These are phyloP conservation scores for Reinhardtius hippoglossoides DNA, from an alignment of 2,113 vertebrate genomes.

Conservation along the genomic window DNA sequence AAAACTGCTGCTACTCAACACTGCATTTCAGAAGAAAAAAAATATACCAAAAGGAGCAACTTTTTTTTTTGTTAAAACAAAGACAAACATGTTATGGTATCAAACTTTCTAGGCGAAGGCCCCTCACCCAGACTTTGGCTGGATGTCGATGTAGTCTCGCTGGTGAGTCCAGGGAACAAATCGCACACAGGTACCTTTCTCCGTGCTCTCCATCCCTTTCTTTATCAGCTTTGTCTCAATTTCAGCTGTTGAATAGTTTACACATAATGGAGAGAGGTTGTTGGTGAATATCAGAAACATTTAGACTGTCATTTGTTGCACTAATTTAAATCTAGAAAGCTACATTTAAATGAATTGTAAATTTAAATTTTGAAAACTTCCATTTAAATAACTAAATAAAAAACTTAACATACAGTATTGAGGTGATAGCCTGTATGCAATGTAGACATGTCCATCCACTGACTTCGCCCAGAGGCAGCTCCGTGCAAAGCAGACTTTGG, in stretches of 20 bases:
- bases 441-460: constrained; percentile 79
- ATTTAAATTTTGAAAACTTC: background rate
- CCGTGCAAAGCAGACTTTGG: constrained; percentile 77
- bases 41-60: too few relatives aligned
- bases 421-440: constrained; percentile 71
- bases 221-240: constrained; percentile 71
- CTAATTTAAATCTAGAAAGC: background rate
- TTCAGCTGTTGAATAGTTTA: constrained; percentile 67
- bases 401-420: constrained; percentile 70
- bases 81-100: background rate
- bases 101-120: constrained; percentile 4
- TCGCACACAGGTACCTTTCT: constrained; percentile 85
- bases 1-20: background rate
- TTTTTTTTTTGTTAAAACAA: background rate
- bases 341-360: background rate
- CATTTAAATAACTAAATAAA: background rate
- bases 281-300: background rate
- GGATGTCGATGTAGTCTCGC: constrained; percentile 85
- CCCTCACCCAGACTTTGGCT: constrained; percentile 85
- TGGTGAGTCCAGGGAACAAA: constrained; percentile 87
- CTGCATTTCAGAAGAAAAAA: background rate
- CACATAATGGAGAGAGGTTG: background rate
- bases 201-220: constrained; percentile 83
- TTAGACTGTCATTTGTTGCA: background rate
- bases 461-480: constrained; percentile 82